Base-by-base conservation (phyloP, 2,888 invertebrate species). In the Merodon equestris region DNA sequence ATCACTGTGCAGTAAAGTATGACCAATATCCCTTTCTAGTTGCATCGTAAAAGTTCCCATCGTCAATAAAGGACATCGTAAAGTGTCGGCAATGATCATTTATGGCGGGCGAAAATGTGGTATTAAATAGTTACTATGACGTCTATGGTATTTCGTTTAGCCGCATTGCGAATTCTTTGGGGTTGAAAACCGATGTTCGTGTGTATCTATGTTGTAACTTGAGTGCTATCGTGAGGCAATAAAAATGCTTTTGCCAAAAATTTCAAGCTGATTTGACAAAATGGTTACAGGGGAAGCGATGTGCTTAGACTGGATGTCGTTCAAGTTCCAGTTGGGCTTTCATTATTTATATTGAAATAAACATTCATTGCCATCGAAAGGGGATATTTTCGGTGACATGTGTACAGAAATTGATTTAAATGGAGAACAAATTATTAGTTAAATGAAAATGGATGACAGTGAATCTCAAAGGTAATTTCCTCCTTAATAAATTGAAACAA, bases 231-330 rank as follows among this genome's bases (percentile, higher is more conserved):
- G 40, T 47, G 18, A 71, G 81, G 75, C 71, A 70, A 81, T 81
- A 81, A 71, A 81, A 81, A 81, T 75, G 75, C 79, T 74, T 79
- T 73, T 68, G 38, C 64, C 75, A 47, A 81, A 81, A 86, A 86
- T 86, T 86, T 86, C 87, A 86, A 85, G 86, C 85, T 83, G 85
- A 84, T 85, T 86, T 83, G 82, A 82, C 83, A 82, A 81, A 82
- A 76, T 82, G 81, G 75, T 81, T 81, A 81, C 74, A 75, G 71
- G 57, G 71, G 61, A 68, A 47, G 27, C 63, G 58, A 61, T 67
- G 54, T 76, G 54, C 38, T 50, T 10, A 3, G 54, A 50, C 44
- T 36, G 60, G 48, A 58, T 66, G 66, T 47, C 19, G 48, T 66
- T 57, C 9, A 19, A 51, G 58, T 38, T 51, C 68, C 48, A 51